Evolutionary conservation across 2,113 vertebrate genomes (phyloP).

Genomic region (Clarias batrachus): DNA sequence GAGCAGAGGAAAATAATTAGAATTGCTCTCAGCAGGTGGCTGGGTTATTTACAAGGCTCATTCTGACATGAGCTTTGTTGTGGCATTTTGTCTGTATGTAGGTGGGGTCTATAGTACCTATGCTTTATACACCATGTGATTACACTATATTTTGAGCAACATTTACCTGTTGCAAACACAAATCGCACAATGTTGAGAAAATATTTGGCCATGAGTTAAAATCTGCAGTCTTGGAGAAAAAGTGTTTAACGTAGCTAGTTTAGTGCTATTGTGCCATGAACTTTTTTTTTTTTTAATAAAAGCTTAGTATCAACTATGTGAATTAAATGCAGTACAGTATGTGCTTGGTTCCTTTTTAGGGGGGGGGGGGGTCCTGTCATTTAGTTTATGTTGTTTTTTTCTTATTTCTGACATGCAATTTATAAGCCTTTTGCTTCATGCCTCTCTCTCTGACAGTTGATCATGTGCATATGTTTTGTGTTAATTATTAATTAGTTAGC

Average conservation of each 20-base stretch:
- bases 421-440: background rate
- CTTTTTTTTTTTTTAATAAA: background rate
- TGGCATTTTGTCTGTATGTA: slow-evolving; percentile 4
- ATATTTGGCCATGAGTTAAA: background rate
- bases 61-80: slow-evolving; percentile 2
- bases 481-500: background rate
- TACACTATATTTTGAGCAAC: background rate
- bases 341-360: background rate
- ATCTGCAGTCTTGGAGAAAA: background rate
- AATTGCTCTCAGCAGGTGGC: slow-evolving; percentile 38
- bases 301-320: background rate
- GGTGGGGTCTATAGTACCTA: background rate
- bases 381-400: background rate
- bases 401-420: background rate
- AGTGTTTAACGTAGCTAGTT: background rate
- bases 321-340: background rate
- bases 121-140: background rate
- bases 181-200: background rate
- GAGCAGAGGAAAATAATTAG: slow-evolving; percentile 48
- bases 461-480: background rate
- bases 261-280: background rate
- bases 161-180: background rate
- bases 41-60: slow-evolving; percentile 34
- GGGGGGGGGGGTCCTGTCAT: background rate
- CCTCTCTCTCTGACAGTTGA: background rate